These are phyloP conservation scores for Hozukius guyotensis DNA, from an alignment of 2,797 vertebrate species.

Conservation along the genomic window DNA sequence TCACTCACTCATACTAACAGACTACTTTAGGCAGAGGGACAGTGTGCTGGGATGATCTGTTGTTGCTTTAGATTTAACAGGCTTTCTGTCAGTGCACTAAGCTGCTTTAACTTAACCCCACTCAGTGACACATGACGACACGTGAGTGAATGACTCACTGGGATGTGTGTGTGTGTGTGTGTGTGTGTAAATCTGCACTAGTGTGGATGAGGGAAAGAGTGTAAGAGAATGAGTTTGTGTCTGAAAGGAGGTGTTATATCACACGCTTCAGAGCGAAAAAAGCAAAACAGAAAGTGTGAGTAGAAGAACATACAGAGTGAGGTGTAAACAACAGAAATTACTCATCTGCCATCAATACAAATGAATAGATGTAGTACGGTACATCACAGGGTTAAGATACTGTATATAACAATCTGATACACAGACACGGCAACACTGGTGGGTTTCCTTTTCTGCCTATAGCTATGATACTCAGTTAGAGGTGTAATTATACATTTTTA, in stretches of 20 bases:
- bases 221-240: not conserved
- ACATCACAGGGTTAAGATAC: not conserved
- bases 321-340: not conserved
- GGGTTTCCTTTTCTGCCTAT: not conserved
- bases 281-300: not conserved
- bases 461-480: too few relatives aligned
- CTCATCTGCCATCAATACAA: not conserved
- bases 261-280: not conserved
- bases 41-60: conserved; percentile 19
- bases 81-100: conserved; percentile 44
- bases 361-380: not conserved
- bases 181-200: not conserved
- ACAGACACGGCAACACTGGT: not conserved
- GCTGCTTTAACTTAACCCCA: conserved; percentile 49
- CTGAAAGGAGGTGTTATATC: not conserved
- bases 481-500: too few relatives aligned
- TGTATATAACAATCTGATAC: not conserved
- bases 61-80: conserved; percentile 47
- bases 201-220: not conserved
- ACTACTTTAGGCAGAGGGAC: not conserved
- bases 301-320: not conserved
- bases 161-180: not conserved
- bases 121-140: conserved; percentile 19
- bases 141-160: conserved; percentile 35
- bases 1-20: not conserved